These are phyloP conservation scores for Nomada fabriciana DNA, from an alignment of 2,888 invertebrate genomes.

Conservation along the genomic window DNA sequence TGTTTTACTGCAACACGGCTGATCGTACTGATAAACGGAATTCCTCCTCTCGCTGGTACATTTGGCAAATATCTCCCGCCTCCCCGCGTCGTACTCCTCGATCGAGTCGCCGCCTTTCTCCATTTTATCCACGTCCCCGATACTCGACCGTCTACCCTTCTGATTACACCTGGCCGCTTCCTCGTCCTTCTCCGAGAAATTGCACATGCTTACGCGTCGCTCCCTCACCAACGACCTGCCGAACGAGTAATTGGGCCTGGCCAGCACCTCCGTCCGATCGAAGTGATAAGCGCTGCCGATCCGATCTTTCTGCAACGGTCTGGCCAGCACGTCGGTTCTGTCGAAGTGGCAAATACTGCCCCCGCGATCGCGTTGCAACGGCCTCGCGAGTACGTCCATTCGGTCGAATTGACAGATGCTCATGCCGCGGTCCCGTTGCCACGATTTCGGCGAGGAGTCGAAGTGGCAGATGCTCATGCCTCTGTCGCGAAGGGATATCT, in stretches of 20 bases:
- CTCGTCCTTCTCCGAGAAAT: conserved; percentile 71
- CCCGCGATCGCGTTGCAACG: conserved; percentile 74
- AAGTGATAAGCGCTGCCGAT: conserved; percentile 77
- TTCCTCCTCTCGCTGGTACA: conserved; percentile 34
- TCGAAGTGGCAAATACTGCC: conserved; percentile 78
- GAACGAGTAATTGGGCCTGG: conserved; percentile 50
- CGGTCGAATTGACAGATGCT: conserved; percentile 77
- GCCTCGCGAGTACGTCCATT: conserved; percentile 72
- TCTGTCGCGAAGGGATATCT: conserved; percentile 69
- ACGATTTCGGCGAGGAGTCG: conserved; percentile 70
- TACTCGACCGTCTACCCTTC: conserved; percentile 61
- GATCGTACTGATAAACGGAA: conserved; percentile 68
- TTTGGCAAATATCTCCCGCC: conserved; percentile 21
- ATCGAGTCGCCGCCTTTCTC: conserved; percentile 59
- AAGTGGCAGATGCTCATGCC: conserved; percentile 77
- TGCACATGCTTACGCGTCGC: conserved; percentile 72
- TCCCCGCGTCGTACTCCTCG: conserved; percentile 18
- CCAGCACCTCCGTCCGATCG: conserved; percentile 74
- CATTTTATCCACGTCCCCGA: conserved; percentile 64
- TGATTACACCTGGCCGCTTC: conserved; percentile 51
- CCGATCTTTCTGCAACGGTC: conserved; percentile 75
- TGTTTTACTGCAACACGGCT: conserved; percentile 79
- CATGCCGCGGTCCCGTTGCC: conserved; percentile 76
- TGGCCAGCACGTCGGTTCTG: conserved; percentile 72
- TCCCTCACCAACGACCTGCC: conserved; percentile 61